Evolutionary conservation across 2,888 invertebrate genomes (phyloP).

Genomic region (Morpho deidamia): DNA sequence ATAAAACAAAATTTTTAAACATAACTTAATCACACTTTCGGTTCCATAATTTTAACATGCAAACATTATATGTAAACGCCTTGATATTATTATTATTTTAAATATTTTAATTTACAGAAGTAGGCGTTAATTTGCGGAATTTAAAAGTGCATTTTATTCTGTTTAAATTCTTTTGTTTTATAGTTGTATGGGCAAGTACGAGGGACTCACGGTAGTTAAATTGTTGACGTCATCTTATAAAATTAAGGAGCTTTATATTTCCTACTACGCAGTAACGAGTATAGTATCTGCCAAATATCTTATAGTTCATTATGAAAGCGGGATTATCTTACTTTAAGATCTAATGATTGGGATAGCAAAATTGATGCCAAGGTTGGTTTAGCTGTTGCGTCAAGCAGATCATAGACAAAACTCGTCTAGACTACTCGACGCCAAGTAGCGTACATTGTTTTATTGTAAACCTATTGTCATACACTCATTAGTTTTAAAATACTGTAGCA

Average conservation of each 20-base stretch:
- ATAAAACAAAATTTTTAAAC: no score
- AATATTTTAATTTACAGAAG: no score
- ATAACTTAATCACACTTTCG: no score
- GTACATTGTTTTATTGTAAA: slow-evolving; percentile 25
- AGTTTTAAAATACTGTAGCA: slow-evolving; percentile 22
- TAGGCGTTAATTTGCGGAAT: no score
- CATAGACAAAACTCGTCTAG: slow-evolving; percentile 36
- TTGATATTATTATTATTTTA: no score
- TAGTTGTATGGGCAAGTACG: neutral
- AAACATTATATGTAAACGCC: no score
- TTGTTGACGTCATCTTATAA: slow-evolving; percentile 3
- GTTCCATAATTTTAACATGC: no score
- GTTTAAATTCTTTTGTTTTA: no score
- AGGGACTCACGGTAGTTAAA: neutral
- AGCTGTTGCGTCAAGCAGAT: slow-evolving; percentile 40
- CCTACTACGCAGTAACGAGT: neutral
- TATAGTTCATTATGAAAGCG: neutral
- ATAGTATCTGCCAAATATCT: neutral
- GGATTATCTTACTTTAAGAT: neutral
- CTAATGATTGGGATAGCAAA: slow-evolving; percentile 32
- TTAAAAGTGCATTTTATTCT: no score
- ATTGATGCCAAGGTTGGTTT: slow-evolving; percentile 51
- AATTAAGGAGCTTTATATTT: slow-evolving; percentile 3
- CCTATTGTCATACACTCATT: slow-evolving; percentile 24
- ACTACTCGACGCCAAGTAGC: slow-evolving; percentile 43